phyloP scores from a whole-genome alignment of 2,113 vertebrate genomes.

The Psettodes erumei region DNA sequence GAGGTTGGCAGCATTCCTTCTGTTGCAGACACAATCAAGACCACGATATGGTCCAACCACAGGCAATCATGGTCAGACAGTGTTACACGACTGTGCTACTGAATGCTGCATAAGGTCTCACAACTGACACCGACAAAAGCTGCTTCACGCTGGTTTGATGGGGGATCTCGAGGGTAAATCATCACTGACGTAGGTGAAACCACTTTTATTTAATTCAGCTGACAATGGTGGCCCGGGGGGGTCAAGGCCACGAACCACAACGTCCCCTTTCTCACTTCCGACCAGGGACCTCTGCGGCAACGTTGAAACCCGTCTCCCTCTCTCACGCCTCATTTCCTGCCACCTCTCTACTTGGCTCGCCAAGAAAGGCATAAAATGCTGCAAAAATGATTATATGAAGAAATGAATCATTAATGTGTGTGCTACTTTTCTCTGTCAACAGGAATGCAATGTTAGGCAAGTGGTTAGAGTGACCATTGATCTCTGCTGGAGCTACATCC shows the following conservation, averaged over 20 bases:
- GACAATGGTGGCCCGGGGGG: not conserved
- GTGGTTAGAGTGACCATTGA: not conserved
- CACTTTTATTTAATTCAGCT: not conserved
- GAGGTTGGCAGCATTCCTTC: slow-evolving; percentile 65
- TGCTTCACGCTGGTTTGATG: slow-evolving; percentile 1
- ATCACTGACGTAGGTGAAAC: not conserved
- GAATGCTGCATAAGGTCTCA: slow-evolving; percentile 20
- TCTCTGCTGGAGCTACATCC: not conserved
- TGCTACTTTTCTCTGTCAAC: not conserved
- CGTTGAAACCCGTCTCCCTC: not conserved
- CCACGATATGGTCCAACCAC: slow-evolving; percentile 51
- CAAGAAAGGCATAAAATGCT: not conserved
- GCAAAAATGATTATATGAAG: not conserved
- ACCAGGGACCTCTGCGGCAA: not conserved
- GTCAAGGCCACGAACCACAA: not conserved
- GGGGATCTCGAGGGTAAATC: not conserved
- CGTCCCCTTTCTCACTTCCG: not conserved
- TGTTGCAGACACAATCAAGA: slow-evolving; percentile 71
- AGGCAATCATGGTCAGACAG: slow-evolving; percentile 66
- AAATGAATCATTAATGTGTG: not conserved
- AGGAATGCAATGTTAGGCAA: not conserved
- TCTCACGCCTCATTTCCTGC: not conserved
- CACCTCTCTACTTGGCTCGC: not conserved
- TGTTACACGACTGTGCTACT: slow-evolving; percentile 21
- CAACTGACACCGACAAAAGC: slow-evolving; percentile 7